Conservation (phyloP, 2,113 vertebrate species). For the Microcebus ravelobensis region DNA sequence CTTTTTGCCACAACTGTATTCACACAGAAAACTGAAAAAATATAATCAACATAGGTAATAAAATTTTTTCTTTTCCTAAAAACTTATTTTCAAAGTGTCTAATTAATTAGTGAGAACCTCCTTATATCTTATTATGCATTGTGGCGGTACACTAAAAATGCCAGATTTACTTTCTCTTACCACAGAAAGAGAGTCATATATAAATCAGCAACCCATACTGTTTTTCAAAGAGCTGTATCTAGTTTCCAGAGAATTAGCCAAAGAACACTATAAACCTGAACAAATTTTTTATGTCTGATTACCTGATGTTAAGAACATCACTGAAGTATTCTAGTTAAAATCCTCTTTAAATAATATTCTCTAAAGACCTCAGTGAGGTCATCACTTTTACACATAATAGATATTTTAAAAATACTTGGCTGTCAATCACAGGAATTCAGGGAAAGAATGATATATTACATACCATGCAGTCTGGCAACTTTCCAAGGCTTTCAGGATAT, state of each 20-base stretch:
- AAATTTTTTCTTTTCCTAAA: constrained; percentile 14
- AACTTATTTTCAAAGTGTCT: constrained; percentile 14
- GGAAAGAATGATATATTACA: not conserved
- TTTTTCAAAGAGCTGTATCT: constrained; percentile 5
- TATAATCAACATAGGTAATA: not conserved
- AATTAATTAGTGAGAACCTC: not conserved
- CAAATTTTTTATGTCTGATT: not conserved
- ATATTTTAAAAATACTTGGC: constrained; percentile 16
- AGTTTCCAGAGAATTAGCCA: constrained; percentile 41
- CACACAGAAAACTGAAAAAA: constrained; percentile 4
- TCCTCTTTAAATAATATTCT: not conserved
- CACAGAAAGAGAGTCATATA: not conserved
- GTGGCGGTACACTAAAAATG: not conserved
- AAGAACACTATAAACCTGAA: constrained; percentile 14
- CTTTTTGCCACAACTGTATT: not conserved
- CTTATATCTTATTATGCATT: not conserved
- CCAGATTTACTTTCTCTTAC: constrained; percentile 9
- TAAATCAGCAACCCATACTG: not conserved
- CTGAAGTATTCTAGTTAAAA: not conserved
- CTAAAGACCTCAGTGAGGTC: not conserved
- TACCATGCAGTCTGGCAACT: not conserved
- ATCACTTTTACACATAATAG: not conserved
- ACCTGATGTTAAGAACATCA: not conserved
- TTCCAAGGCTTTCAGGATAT: not conserved
- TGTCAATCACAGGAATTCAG: constrained; percentile 1